These are phyloP conservation scores for Tarsius wallacei DNA, from an alignment of 2,797 vertebrate species.

Conservation along the genomic window DNA sequence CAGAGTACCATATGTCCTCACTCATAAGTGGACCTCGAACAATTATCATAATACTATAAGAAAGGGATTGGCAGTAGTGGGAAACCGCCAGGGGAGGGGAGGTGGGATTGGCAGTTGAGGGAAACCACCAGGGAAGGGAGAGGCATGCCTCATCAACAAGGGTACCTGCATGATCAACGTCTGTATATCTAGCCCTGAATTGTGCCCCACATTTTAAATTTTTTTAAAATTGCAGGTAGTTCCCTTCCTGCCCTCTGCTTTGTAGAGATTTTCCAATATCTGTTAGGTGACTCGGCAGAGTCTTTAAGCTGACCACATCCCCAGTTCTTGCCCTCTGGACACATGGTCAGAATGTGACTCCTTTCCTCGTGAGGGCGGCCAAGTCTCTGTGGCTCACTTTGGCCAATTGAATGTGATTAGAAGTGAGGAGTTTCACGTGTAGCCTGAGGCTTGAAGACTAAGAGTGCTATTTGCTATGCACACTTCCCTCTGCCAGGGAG, in stretches of 20 bases:
- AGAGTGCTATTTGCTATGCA: neutral
- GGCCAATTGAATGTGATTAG: neutral
- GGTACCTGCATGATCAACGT: too few relatives aligned
- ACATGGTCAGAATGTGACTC: rapidly evolving
- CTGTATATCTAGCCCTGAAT: too few relatives aligned
- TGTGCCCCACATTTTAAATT: too few relatives aligned
- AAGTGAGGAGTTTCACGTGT: neutral
- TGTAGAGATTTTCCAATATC: rapidly evolving
- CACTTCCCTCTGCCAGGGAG: neutral
- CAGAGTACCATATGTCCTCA: too few relatives aligned
- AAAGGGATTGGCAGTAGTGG: too few relatives aligned
- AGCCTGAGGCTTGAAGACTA: neutral
- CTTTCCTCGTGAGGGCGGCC: neutral
- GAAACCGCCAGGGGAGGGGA: too few relatives aligned
- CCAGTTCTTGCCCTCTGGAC: rapidly evolving
- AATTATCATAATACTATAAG: too few relatives aligned
- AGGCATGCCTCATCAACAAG: too few relatives aligned
- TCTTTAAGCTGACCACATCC: rapidly evolving
- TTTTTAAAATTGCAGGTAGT: neutral
- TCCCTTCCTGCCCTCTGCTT: neutral
- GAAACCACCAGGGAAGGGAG: too few relatives aligned
- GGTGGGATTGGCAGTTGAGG: too few relatives aligned
- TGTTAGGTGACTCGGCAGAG: rapidly evolving
- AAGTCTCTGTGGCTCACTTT: neutral
- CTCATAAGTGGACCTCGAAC: too few relatives aligned